Conservation (phyloP, 2,113 vertebrate genomes). For the Lampris incognitus region DNA sequence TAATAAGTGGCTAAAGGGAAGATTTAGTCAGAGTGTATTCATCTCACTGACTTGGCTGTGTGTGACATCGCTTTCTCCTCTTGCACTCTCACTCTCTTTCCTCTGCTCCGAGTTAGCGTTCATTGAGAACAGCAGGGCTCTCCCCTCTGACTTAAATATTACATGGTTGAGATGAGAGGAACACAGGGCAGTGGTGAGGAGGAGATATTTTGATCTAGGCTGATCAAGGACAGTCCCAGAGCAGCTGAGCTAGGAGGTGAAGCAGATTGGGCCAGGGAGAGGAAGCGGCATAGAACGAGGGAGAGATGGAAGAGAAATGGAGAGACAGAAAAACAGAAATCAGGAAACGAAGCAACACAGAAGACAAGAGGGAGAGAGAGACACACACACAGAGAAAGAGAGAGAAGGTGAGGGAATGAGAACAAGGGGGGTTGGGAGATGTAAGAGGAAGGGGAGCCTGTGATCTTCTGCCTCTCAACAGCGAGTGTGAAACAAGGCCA, state of each 20-base stretch:
- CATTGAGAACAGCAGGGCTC: slow-evolving; percentile 55
- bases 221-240: slow-evolving; percentile 58
- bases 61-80: slow-evolving; percentile 57
- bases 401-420: slow-evolving; percentile 33
- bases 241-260: slow-evolving; percentile 41
- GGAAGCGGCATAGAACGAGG: slow-evolving; percentile 24
- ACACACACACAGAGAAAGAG: slow-evolving; percentile 4
- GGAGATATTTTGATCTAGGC: slow-evolving; percentile 54
- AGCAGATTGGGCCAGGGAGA: background rate
- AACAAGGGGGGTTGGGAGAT: background rate
- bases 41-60: slow-evolving; percentile 59
- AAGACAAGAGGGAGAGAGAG: slow-evolving; percentile 10
- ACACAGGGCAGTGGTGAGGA: slow-evolving; percentile 50
- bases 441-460: slow-evolving; percentile 28
- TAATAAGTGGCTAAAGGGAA: slow-evolving; percentile 76
- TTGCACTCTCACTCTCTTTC: slow-evolving; percentile 31
- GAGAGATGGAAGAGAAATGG: background rate
- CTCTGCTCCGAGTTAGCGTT: slow-evolving; percentile 27
- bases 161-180: slow-evolving; percentile 63
- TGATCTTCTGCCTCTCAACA: slow-evolving; percentile 45
- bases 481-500: slow-evolving; percentile 39
- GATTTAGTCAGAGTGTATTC: slow-evolving; percentile 76
- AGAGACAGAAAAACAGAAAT: background rate
- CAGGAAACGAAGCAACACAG: slow-evolving; percentile 4
- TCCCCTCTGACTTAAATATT: slow-evolving; percentile 68